A percentile compares a stretch with the other conserved stretches of the same genome.
phyloP scores from a whole-genome alignment of 2,888 invertebrate species.

The Molanna angustata region DNA sequence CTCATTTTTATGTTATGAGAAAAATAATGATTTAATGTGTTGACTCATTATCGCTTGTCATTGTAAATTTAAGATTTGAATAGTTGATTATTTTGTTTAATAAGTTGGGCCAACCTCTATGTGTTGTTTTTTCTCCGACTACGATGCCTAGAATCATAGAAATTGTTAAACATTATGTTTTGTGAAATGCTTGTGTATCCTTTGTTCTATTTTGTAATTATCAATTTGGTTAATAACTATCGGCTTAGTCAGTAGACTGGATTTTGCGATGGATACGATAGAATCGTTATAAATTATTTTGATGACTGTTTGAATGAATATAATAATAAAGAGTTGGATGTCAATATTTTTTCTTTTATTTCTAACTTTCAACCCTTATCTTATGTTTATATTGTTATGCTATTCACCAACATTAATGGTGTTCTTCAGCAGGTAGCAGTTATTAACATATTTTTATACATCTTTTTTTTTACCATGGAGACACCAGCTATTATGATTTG shows the following conservation, averaged over 20 bases:
- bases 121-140: too few species aligned
- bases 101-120: conserved; percentile 13
- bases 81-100: conserved; percentile 21
- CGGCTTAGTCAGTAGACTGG: conserved; percentile 31
- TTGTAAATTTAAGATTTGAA: conserved; percentile 27
- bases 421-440: too few species aligned
- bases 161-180: background rate
- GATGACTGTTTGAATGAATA: conserved; percentile 60
- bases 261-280: conserved; percentile 35
- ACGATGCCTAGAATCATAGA: background rate
- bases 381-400: too few species aligned
- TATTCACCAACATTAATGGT: too few species aligned
- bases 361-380: background rate
- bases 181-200: conserved; percentile 17
- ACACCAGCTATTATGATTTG: too few species aligned
- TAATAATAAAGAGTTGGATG: conserved; percentile 61
- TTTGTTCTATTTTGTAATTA: conserved; percentile 28
- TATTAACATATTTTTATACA: too few species aligned
- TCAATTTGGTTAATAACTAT: conserved; percentile 28
- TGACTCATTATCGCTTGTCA: conserved; percentile 29
- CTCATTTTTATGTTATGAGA: conserved; percentile 12
- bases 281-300: conserved; percentile 62
- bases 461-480: too few species aligned
- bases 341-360: conserved; percentile 37
- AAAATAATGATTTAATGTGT: conserved; percentile 26